Conservation (phyloP, 2,113 vertebrate genomes). For the Bubo scandiacus region DNA sequence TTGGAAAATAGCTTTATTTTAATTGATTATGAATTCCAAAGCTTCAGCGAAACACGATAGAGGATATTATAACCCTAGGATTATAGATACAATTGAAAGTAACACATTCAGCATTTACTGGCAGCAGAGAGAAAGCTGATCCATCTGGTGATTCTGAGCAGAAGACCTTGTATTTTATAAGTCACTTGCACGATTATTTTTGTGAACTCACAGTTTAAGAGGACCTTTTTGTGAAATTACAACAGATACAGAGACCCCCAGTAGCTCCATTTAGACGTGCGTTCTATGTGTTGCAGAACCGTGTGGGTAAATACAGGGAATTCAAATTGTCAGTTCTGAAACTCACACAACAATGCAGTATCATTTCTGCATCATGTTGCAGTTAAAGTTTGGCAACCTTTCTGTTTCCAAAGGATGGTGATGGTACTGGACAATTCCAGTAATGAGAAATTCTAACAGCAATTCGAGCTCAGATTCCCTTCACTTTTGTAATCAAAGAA, state of each 20-base stretch:
- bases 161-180: slow-evolving; percentile 4
- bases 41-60: not conserved
- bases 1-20: slow-evolving; percentile 8
- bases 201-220: not conserved
- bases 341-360: not conserved
- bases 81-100: slow-evolving; percentile 48
- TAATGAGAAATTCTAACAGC: not conserved
- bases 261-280: not conserved
- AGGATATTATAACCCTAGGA: not conserved
- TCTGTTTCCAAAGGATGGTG: not conserved
- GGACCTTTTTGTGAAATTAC: not conserved
- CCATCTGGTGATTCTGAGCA: slow-evolving; percentile 20
- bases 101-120: slow-evolving; percentile 27
- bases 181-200: not conserved
- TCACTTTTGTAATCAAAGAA: not conserved
- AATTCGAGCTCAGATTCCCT: not conserved
- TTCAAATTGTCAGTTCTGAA: not conserved
- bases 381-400: slow-evolving; percentile 39
- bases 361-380: slow-evolving; percentile 51
- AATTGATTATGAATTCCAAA: slow-evolving; percentile 14
- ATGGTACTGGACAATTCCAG: not conserved
- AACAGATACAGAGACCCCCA: not conserved
- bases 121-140: slow-evolving; percentile 33
- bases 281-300: not conserved
- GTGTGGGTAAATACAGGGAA: not conserved